Percentiles rank a stretch among this genome's conserved stretches.
These are phyloP conservation scores for Archilochus colubris DNA, from an alignment of 2,113 vertebrate genomes.

Conservation along the genomic window DNA sequence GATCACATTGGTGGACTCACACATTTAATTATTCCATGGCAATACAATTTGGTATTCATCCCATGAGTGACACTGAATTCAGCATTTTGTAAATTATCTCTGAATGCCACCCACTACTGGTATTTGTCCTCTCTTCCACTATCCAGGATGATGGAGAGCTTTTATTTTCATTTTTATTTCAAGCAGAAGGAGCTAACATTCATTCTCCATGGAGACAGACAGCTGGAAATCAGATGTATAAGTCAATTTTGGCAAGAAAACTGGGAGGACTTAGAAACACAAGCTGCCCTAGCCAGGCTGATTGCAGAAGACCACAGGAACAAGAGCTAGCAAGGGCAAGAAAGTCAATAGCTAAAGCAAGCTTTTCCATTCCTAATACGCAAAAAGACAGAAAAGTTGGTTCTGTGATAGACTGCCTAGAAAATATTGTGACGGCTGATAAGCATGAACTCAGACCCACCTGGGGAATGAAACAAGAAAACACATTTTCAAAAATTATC, in stretches of 20 bases:
- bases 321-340: neutral
- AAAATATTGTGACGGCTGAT: neutral
- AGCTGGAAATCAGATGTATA: neutral
- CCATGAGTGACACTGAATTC: neutral
- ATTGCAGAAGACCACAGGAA: neutral
- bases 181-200: neutral
- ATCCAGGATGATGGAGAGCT: neutral
- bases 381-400: neutral
- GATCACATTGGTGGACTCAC: neutral
- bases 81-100: neutral
- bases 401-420: neutral
- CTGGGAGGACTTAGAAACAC: neutral
- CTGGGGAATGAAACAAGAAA: neutral
- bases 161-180: neutral
- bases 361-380: neutral
- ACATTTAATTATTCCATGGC: neutral
- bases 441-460: neutral
- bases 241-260: neutral
- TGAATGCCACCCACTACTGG: fast-evolving
- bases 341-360: neutral
- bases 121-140: neutral
- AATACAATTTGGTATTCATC: neutral
- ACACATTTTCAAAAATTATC: neutral
- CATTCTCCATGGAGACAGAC: neutral
- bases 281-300: neutral